These are phyloP conservation scores for Zelleria hepariella DNA, from an alignment of 2,888 invertebrate genomes.

Conservation along the genomic window DNA sequence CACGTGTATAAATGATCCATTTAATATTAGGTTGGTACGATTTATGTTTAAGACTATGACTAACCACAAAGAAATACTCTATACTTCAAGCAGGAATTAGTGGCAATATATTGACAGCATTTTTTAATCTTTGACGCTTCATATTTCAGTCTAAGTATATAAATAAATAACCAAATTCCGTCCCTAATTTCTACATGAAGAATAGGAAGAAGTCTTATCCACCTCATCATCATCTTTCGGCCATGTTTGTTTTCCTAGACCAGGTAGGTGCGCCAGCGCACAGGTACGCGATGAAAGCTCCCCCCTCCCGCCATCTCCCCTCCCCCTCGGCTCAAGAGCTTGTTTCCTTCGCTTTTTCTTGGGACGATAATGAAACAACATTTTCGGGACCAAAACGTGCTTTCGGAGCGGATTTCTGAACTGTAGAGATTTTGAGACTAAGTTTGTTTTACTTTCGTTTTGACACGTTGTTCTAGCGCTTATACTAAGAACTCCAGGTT, in stretches of 20 bases:
- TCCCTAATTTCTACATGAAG: not conserved
- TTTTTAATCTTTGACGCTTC: too few species aligned
- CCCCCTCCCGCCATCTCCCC: constrained; percentile 19
- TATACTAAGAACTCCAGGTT: too few species aligned
- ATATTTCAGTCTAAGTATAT: too few species aligned
- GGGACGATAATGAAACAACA: constrained; percentile 54
- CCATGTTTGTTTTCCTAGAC: constrained; percentile 68
- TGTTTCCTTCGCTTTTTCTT: constrained; percentile 44
- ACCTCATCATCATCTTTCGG: constrained; percentile 21
- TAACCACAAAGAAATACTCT: too few species aligned
- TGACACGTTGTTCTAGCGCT: too few species aligned
- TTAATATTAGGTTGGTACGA: too few species aligned
- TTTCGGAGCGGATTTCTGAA: not conserved
- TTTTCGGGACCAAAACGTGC: constrained; percentile 22
- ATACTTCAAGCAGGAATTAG: too few species aligned
- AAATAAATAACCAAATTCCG: too few species aligned
- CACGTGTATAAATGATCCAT: too few species aligned
- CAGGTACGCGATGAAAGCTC: constrained; percentile 41
- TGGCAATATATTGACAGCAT: too few species aligned
- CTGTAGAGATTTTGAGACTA: not conserved
- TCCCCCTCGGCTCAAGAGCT: constrained; percentile 31
- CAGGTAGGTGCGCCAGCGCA: constrained; percentile 59
- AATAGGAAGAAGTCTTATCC: constrained; percentile 26
- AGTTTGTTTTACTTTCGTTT: not conserved
- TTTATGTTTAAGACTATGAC: too few species aligned